Conservation (phyloP, 1,140 invertebrate genomes). For the Calliopsis andreniformis region DNA sequence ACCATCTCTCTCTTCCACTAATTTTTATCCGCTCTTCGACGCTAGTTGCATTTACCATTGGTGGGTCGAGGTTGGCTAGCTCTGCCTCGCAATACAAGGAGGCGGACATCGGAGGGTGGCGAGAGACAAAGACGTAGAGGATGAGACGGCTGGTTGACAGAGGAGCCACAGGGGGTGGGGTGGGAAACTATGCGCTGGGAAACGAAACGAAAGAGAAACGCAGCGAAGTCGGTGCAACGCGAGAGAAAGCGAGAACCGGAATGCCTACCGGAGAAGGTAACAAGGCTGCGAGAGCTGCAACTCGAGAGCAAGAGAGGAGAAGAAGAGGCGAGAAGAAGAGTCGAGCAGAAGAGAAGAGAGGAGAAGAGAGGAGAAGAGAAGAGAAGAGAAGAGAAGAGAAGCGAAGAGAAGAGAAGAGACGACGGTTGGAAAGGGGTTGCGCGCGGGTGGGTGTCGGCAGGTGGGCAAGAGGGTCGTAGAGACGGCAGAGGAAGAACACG, state of each 20-base stretch:
- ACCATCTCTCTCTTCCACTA: slow-evolving; percentile 16
- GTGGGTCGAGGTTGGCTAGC: slow-evolving; percentile 37
- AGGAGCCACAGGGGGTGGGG: background rate
- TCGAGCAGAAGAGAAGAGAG: slow-evolving; percentile 23
- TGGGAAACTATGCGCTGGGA: slow-evolving; percentile 44
- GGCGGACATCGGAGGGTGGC: slow-evolving; percentile 14
- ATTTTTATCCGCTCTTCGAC: slow-evolving; percentile 31
- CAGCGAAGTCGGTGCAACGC: background rate
- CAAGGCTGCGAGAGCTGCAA: background rate
- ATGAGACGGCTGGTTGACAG: slow-evolving; percentile 9
- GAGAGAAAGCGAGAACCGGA: slow-evolving; percentile 18
- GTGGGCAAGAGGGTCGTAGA: slow-evolving; percentile 55
- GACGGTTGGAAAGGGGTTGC: slow-evolving; percentile 66
- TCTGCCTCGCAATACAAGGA: slow-evolving; percentile 45
- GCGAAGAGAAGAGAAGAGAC: slow-evolving; percentile 61
- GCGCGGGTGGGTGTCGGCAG: slow-evolving; percentile 61
- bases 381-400: slow-evolving; percentile 34
- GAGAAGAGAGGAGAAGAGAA: slow-evolving; percentile 4
- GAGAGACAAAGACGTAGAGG: slow-evolving; percentile 8
- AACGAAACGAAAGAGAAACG: slow-evolving; percentile 37
- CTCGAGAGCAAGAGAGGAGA: background rate
- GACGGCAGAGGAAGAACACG: slow-evolving; percentile 62
- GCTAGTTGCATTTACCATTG: slow-evolving; percentile 57
- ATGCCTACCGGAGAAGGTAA: slow-evolving; percentile 7
- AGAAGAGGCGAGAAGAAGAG: slow-evolving; percentile 35